Conservation (phyloP, 2,113 vertebrate species). For the Monopterus albus region DNA sequence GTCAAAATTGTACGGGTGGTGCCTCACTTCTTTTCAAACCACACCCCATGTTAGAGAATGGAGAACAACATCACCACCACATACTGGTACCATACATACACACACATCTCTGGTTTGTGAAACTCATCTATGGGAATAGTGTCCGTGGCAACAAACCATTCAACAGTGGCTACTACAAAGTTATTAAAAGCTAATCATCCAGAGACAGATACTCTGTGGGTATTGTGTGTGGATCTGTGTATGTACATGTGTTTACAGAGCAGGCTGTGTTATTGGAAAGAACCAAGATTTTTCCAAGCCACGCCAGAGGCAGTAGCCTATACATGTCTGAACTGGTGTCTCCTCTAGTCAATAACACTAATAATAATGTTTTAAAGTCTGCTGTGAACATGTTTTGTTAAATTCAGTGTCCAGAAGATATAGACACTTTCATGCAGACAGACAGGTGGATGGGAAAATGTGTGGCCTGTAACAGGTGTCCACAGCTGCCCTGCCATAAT, state of each 20-base stretch:
- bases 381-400: not conserved
- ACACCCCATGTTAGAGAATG: slow-evolving; percentile 35
- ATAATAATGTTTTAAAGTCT: not conserved
- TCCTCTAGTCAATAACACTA: slow-evolving; percentile 26
- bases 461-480: slow-evolving; percentile 50
- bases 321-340: slow-evolving; percentile 56
- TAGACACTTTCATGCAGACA: slow-evolving; percentile 3
- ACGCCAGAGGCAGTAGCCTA: slow-evolving; percentile 1
- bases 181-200: slow-evolving; percentile 66
- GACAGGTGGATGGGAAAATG: slow-evolving; percentile 42
- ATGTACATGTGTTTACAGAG: slow-evolving; percentile 37
- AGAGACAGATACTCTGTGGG: slow-evolving; percentile 45
- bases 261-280: slow-evolving; percentile 62
- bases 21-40: slow-evolving; percentile 26
- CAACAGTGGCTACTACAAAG: slow-evolving; percentile 57
- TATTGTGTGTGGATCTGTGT: slow-evolving; percentile 43
- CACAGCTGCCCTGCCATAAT: slow-evolving; percentile 42
- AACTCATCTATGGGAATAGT: slow-evolving; percentile 48
- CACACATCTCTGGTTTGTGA: slow-evolving; percentile 35
- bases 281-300: slow-evolving; percentile 51
- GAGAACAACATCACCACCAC: slow-evolving; percentile 33
- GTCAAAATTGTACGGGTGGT: not conserved
- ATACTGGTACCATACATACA: slow-evolving; percentile 31
- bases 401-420: not conserved
- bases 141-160: slow-evolving; percentile 73